phyloP scores from a whole-genome alignment of 2,797 vertebrate genomes.

The Enteromius radiatus region DNA sequence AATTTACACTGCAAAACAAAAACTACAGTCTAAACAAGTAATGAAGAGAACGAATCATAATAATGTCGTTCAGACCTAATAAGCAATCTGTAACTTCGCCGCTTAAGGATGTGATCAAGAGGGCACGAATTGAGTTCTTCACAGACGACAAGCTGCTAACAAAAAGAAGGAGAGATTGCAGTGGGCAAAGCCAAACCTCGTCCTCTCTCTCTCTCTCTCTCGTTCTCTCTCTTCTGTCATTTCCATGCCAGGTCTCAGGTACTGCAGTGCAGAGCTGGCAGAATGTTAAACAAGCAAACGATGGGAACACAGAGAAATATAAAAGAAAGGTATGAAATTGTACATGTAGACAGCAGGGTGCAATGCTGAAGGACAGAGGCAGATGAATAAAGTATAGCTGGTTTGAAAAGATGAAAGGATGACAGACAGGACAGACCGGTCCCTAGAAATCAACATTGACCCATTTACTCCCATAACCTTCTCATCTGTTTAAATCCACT shows the following conservation, averaged over 20 bases:
- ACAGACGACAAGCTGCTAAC: conserved; percentile 5
- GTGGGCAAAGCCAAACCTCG: background rate
- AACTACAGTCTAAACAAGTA: background rate
- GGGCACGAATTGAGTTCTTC: background rate
- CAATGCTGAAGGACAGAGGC: background rate
- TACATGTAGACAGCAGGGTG: background rate
- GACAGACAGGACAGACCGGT: background rate
- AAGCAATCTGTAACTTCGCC: background rate
- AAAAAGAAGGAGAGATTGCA: conserved; percentile 11
- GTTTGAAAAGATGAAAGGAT: conserved; percentile 4
- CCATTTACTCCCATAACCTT: background rate
- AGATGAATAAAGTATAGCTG: background rate
- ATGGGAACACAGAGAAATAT: background rate
- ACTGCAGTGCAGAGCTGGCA: conserved; percentile 62
- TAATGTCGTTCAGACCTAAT: background rate
- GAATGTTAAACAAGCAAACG: conserved; percentile 59
- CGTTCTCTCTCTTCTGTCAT: conserved; percentile 12
- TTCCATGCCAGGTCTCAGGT: conserved; percentile 34
- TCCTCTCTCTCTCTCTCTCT: conserved; percentile 13
- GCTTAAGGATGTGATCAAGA: conserved; percentile 17
- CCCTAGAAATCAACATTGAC: background rate
- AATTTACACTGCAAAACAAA: background rate
- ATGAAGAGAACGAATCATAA: background rate
- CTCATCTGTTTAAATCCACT: background rate
- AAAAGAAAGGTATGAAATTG: background rate